Conservation (phyloP, 1,140 invertebrate genomes). For the Heterodera schachtii region DNA sequence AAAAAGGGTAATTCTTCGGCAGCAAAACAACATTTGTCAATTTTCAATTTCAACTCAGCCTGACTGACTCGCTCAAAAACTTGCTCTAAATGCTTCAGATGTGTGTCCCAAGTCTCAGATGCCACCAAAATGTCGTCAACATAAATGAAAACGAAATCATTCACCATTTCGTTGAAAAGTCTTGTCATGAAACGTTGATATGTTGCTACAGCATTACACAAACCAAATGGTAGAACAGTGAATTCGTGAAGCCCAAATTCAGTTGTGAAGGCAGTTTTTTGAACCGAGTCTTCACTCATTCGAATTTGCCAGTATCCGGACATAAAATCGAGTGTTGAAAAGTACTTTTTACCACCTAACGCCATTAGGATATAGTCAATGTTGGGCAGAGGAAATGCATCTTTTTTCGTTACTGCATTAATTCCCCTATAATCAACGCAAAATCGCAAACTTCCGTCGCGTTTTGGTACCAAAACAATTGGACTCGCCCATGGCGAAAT, state of each 20-base stretch:
- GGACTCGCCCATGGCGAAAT: slow-evolving; percentile 68
- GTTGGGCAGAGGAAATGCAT: slow-evolving; percentile 70
- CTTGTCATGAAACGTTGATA: slow-evolving; percentile 69
- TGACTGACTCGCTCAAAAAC: no score
- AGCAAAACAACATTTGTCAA: no score
- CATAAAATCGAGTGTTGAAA: slow-evolving; percentile 60
- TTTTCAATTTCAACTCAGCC: no score
- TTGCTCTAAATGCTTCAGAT: neutral
- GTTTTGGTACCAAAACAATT: slow-evolving; percentile 70
- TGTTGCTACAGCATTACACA: slow-evolving; percentile 40
- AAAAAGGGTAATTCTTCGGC: neutral
- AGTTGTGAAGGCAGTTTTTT: slow-evolving; percentile 46
- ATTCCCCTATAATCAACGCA: slow-evolving; percentile 67
- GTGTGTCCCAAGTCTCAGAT: neutral
- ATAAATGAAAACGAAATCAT: neutral
- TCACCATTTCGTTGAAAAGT: neutral
- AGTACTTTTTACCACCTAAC: no score
- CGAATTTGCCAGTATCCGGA: slow-evolving; percentile 53
- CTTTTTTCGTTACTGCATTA: slow-evolving; percentile 67
- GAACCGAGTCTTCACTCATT: slow-evolving; percentile 19
- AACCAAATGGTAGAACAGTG: no score
- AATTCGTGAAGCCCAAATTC: slow-evolving; percentile 24
- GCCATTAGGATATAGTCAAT: no score
- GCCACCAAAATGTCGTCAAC: neutral
- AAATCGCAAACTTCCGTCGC: slow-evolving; percentile 67